Base-by-base conservation (phyloP, 2,113 vertebrate species). In the Campylorhamphus procurvoides region DNA sequence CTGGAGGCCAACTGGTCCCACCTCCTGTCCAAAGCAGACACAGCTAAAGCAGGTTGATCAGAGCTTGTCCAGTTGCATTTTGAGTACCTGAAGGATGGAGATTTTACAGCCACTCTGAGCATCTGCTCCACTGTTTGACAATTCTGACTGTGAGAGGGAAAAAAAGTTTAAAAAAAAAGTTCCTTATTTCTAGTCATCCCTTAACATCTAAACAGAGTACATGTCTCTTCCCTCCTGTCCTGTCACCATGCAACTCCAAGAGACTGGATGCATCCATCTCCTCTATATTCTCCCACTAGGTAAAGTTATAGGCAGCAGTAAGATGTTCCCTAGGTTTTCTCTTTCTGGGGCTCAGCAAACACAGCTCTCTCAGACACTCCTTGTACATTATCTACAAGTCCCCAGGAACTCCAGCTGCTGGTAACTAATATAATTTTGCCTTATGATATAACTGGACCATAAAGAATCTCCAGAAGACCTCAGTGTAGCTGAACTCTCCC, bases 281-380 rank as follows among this genome's bases (percentile, higher is more conserved):
- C 37, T 67, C 47, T 33, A 7, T 18, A 47, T 3, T 18, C 18
- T 82, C 31, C 28, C 23, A 40, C 4, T 27, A 58, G 42, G 19
- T 13, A 78, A 77, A 69, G 31, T 27, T 49, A 44, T 1, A 87
- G 24, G 33, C 31, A 74, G n/a, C 46, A 75, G 13, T 29, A 63
- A 60, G 59, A 83, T 49, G 53, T 77, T 4, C 31, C 18, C 9
- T 11, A n/a, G 22, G 7, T 9, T 44, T 63, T 62, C 40, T 72
- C 22, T 75, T 86, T 53, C 64, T 56, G 58, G 0, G 4, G 14
- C n/a, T 49, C 62, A 80, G 24, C 44, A 88, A 82, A 58, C 52
- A 33, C 0, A 0, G 19, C 7, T 25, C 35, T 73, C 39, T 83
- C 46, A 81, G 59, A 8, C 1, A 2, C 35, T 63, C 35, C 31